Conservation (phyloP, 2,797 vertebrate species). For the Chloroceryle inda region DNA sequence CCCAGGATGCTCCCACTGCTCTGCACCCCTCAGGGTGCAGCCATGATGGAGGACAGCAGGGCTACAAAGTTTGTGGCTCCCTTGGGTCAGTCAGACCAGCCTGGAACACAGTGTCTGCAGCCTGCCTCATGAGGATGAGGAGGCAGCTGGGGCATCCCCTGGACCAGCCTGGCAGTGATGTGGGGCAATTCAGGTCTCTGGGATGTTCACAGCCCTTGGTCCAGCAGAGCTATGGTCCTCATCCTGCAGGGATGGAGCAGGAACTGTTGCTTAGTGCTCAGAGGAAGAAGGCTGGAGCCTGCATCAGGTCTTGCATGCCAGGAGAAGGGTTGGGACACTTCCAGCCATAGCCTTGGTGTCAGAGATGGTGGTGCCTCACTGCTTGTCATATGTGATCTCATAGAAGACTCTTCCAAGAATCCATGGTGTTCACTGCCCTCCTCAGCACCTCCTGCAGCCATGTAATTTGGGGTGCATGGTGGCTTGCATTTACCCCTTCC, state of each 20-base stretch:
- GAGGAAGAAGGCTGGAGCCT: neutral
- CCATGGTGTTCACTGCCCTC: neutral
- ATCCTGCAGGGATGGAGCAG: neutral
- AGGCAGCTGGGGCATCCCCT: neutral
- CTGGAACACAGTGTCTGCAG: neutral
- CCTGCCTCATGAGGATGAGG: neutral
- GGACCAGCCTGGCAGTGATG: neutral
- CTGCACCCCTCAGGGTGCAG: neutral
- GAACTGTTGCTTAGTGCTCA: accelerated
- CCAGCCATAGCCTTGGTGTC: neutral
- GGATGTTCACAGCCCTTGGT: accelerated
- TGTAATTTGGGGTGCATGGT: neutral
- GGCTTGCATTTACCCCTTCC: neutral
- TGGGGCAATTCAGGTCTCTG: accelerated
- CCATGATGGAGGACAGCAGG: accelerated
- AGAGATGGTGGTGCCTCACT: neutral
- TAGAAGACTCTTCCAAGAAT: neutral
- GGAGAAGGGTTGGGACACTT: neutral
- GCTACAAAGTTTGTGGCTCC: neutral
- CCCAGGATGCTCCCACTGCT: neutral
- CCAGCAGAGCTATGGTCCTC: neutral
- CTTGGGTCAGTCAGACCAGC: neutral
- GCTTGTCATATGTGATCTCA: neutral
- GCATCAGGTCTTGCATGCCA: neutral
- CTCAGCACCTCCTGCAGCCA: neutral